A percentile compares a stretch with the other conserved stretches of the same genome.
These are phyloP conservation scores for Adelognathus sp. DNA, from an alignment of 2,888 invertebrate genomes.

Conservation along the genomic window DNA sequence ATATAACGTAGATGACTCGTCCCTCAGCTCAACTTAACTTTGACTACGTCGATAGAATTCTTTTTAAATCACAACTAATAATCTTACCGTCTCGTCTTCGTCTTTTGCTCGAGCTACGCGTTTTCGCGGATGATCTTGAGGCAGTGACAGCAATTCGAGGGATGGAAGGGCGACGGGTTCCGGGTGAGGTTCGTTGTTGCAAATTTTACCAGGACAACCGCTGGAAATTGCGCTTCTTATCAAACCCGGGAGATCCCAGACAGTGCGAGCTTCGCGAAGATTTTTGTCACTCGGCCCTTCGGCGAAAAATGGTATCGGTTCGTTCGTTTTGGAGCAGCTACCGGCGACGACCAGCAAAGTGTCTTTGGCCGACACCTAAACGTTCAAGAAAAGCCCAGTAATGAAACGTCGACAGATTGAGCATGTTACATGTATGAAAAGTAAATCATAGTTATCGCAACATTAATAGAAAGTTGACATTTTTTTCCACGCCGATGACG, in stretches of 20 bases:
- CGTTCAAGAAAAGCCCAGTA: background rate
- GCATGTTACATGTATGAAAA: no score
- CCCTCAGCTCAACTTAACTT: no score
- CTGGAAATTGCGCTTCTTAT: slow-evolving; percentile 56
- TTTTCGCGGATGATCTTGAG: slow-evolving; percentile 25
- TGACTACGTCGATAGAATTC: no score
- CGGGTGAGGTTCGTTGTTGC: slow-evolving; percentile 47
- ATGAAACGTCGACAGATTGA: no score
- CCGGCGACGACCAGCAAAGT: slow-evolving; percentile 66
- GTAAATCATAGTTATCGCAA: no score
- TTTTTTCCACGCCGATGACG: no score
- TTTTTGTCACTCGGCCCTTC: slow-evolving; percentile 65
- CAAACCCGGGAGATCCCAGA: slow-evolving; percentile 63
- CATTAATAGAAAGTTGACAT: no score
- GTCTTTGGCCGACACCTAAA: slow-evolving; percentile 61
- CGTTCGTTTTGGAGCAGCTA: slow-evolving; percentile 54
- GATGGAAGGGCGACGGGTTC: slow-evolving; percentile 15
- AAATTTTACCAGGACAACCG: slow-evolving; percentile 51
- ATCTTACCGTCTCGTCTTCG: slow-evolving; percentile 55
- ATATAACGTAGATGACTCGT: no score
- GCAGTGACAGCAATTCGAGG: background rate
- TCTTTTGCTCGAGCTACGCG: slow-evolving; percentile 48
- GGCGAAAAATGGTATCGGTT: slow-evolving; percentile 64
- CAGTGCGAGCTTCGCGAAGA: slow-evolving; percentile 53
- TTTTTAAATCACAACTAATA: no score